Evolutionary conservation across 35 echinoderm and acorn worm genomes (phyloP).

Genomic region (Lytechinus pictus): DNA sequence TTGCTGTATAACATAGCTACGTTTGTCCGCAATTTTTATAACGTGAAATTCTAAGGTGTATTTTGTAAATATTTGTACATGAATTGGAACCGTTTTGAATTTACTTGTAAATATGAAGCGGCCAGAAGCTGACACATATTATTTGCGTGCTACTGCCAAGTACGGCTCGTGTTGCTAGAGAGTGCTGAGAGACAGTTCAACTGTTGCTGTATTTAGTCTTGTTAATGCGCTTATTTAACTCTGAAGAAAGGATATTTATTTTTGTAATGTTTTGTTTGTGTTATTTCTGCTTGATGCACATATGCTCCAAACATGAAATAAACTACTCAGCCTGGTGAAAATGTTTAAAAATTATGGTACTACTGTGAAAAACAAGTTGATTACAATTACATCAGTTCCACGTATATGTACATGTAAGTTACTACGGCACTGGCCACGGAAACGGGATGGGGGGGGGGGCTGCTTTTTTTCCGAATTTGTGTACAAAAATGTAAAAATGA

Average conservation of each 20-base stretch:
- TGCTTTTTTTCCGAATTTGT: too few relatives aligned
- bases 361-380: too few relatives aligned
- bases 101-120: background rate
- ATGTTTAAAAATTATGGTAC: too few relatives aligned
- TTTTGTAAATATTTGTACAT: slow-evolving; percentile 9
- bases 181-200: background rate
- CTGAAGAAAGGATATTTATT: background rate
- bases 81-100: background rate
- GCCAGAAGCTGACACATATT: background rate
- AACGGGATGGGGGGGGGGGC: too few relatives aligned
- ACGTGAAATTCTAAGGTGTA: background rate
- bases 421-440: too few relatives aligned
- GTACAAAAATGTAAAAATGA: too few relatives aligned
- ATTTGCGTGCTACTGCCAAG: background rate
- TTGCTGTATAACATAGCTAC: background rate
- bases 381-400: too few relatives aligned
- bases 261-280: background rate
- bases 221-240: background rate
- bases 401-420: too few relatives aligned
- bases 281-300: background rate
- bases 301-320: background rate
- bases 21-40: background rate
- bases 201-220: background rate
- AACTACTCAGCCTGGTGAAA: too few relatives aligned
- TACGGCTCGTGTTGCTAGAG: background rate